Evolutionary conservation across 2,888 invertebrate species (phyloP), one percentile per base, ranked within the genome.

Genomic region (Limnephilus auricula): DNA sequence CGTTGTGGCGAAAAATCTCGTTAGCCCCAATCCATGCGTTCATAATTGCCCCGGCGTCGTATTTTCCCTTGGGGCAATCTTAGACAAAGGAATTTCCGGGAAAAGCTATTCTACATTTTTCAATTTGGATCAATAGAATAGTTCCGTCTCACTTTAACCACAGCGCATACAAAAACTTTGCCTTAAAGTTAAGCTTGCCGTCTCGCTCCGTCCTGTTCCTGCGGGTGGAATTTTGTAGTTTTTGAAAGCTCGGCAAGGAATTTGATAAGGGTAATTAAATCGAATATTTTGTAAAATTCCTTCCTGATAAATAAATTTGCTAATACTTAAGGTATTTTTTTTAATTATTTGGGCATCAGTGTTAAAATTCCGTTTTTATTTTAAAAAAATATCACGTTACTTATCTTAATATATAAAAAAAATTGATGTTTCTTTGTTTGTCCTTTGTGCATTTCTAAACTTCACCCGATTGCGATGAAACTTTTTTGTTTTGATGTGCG

Each of bases 71-170:
- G 85, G 30, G 85, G 85, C 15, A 85, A 45, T 89, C 79, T 89
- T 37, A 65, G 89, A 79, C 89, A 89, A 89, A 89, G 82, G 82
- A 40, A 89, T 45, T 82, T 89, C 65, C 45, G n/a, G 65, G 86
- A 86, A 90, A 86, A 86, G 45, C 32, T 37, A 12, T 65, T 65
- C 65, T 4, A 80, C 50, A 89, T 91, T 91, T 89, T 91, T 91
- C 85, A 85, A 86, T 89, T 32, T 79, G 85, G 91, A 89, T 91
- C 91, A 89, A 91, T 91, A 89, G 90, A 50, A 34, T 89, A 65
- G 80, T 79, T 37, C 84, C 89, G 40, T 89, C 84, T 84, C 85
- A 31, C 91, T 91, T 80, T 65, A 88, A 89, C 91, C 91, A 78
- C 91, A 89, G 85, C 32, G 79, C 80, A 80, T 30, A 88, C 45